phyloP scores from a whole-genome alignment of 92 coral and sea anemone genomes.

The Scolanthus callimorphus region DNA sequence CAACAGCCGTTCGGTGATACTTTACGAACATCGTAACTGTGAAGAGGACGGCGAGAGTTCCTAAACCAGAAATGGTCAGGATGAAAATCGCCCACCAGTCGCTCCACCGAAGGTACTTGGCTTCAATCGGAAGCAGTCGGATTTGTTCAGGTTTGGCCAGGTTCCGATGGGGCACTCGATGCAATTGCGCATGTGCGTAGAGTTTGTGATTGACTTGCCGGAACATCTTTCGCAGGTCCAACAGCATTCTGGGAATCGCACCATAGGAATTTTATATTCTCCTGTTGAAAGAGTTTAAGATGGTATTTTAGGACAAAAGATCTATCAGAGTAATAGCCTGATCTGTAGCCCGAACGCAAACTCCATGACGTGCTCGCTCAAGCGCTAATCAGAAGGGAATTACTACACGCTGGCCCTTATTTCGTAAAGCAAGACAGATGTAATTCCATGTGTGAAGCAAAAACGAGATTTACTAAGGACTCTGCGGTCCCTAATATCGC shows the following conservation, averaged over 20 bases:
- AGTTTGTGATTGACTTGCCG: constrained; percentile 52
- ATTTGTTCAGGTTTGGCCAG: constrained; percentile 61
- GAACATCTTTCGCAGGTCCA: constrained; percentile 65
- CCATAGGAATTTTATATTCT: constrained; percentile 39
- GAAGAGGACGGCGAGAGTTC: constrained; percentile 21
- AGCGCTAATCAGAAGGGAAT: too few relatives aligned
- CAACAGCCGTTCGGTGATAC: constrained; percentile 54
- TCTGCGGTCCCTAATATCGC: too few relatives aligned
- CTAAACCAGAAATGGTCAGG: constrained; percentile 38
- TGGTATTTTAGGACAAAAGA: too few relatives aligned
- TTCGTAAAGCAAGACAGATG: too few relatives aligned
- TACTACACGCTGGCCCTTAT: too few relatives aligned
- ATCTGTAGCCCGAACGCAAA: not conserved
- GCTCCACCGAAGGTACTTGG: constrained; percentile 35
- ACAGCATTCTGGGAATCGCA: constrained; percentile 76
- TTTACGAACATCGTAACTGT: constrained; percentile 38
- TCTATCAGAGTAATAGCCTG: too few relatives aligned
- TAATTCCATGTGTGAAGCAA: too few relatives aligned
- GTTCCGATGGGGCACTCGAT: constrained; percentile 54
- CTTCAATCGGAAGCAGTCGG: constrained; percentile 50
- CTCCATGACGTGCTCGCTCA: too few relatives aligned
- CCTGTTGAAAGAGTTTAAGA: constrained; percentile 43
- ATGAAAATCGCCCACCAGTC: constrained; percentile 52
- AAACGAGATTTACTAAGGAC: too few relatives aligned
- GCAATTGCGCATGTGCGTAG: constrained; percentile 52